These are phyloP conservation scores for Lepidostoma basale DNA, from an alignment of 1,140 invertebrate species.

Conservation along the genomic window DNA sequence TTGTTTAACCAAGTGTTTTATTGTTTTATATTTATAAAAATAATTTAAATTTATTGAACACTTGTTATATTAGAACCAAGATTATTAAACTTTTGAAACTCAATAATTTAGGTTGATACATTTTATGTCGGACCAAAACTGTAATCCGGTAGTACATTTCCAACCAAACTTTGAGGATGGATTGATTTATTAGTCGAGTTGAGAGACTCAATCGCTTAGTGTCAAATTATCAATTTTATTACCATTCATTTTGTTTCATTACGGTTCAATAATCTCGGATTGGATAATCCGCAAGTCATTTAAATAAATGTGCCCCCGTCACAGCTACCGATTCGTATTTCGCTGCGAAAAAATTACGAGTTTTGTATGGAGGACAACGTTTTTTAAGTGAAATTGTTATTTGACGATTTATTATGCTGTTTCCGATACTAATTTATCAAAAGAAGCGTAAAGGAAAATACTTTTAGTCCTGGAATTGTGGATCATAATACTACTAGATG, in stretches of 20 bases:
- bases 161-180: slow-evolving; percentile 1
- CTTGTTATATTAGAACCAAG: too few relatives aligned
- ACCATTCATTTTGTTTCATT: slow-evolving; percentile 29
- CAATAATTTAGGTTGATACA: too few relatives aligned
- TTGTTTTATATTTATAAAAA: too few relatives aligned
- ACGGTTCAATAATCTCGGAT: slow-evolving; percentile 21
- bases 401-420: neutral
- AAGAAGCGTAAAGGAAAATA: too few relatives aligned
- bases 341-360: neutral
- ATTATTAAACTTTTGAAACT: too few relatives aligned
- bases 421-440: too few relatives aligned
- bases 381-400: neutral
- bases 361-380: neutral
- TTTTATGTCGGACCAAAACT: neutral
- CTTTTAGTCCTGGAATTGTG: too few relatives aligned
- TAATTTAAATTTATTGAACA: too few relatives aligned
- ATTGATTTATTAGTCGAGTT: slow-evolving; percentile 14
- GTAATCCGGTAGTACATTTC: neutral
- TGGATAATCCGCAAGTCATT: slow-evolving; percentile 25
- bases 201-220: slow-evolving; percentile 30
- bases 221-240: slow-evolving; percentile 33
- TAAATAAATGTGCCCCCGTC: slow-evolving; percentile 1
- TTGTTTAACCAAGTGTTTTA: too few relatives aligned
- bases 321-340: neutral
- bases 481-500: too few relatives aligned